Evolutionary conservation across 2,797 vertebrate species (phyloP), one percentile per base, ranked within the genome.

Genomic region (Yasuhikotakia modesta): DNA sequence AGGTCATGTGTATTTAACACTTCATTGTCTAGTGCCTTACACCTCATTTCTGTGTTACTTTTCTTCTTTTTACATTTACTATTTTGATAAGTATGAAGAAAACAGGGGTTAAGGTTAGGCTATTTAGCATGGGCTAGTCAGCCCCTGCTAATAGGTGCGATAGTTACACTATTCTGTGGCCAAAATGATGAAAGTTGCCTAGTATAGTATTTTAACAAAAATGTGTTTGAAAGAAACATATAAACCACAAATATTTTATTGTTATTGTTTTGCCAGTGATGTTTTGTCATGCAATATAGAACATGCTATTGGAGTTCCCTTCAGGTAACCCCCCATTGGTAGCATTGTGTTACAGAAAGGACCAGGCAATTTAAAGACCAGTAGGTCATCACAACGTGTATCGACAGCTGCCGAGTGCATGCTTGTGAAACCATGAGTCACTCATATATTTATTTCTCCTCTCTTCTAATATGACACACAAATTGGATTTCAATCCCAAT

Each of bases 401-500:
- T 16, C 58, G 39, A n/a, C 39, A 30, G 4, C 43, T 14, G 55
- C 17, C 2, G n/a, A 53, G 19, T 19, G 16, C 5, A 30, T 46
- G 55, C 39, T 60, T 27, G 55, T 45, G 22, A 72, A 46, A 60
- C 39, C 4, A 0, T 46, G 70, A 46, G 39, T 60, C 70, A 60
- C n/a, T n/a, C 22, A 4, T 46, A 7, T 39, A 46, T 39, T 12
- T 72, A 60, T 70, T 4, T 46, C 10, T n/a, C 19, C 35, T 16
- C 3, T 27, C 16, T 48, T n/a, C 5, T 32, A 52, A n/a, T 53
- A 57, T 69, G 53, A 30, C 53, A 57, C 78, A 32, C 63, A 50
- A 61, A 65, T 21, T 17, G 30, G 19, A 32, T 71, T 69, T 65
- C 35, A n/a, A 75, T 27, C 48, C 17, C 61, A 13, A 11, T 53